Base-by-base conservation (phyloP, 2,797 vertebrate species). In the Sphaeramia orbicularis region DNA sequence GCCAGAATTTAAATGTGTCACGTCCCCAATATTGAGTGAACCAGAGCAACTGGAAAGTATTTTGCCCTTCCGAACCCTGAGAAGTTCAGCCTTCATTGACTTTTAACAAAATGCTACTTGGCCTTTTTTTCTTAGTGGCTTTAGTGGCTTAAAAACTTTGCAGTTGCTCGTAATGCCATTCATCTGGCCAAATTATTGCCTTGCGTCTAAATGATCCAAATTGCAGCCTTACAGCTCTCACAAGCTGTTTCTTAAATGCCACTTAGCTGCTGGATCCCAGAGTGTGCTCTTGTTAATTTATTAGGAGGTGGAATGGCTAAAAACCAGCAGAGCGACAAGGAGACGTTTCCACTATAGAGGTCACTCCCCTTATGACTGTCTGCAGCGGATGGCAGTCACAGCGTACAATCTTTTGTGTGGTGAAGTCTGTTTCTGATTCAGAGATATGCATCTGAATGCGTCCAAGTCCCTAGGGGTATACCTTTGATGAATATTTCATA, bases 401-500 rank as follows among this genome's bases (percentile, higher is more conserved):
- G 63, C 73, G 63, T 43, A 66, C 84, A 81, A 77, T 87, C 76
- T 88, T 83, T 83, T 80, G 80, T 87, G 74, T 51, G 77, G 52
- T 61, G 37, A 86, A 85, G 79, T 77, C 79, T 78, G 83, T 83
- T 86, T 85, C 65, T 69, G 78, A 88, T 89, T 87, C 78, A 77
- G 76, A 89, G 84, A 90, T 80, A 81, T 83, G 81, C 84, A 81
- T 86, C 71, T 76, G 76, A 89, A 85, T 74, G 77, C 77, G 70
- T 65, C 61, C 8, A 32, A 74, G 66, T 87, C 88, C 89, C 84
- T 53, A 27, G 70, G 84, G 32, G 86, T 71, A 81, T 84, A 81
- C 43, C 80, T 89, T 87, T 86, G 80, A 91, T 93, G 86, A 92
- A 93, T 93, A 91, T 93, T 93, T 91, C 83, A 93, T 92, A 79